Conservation (phyloP, 2,797 vertebrate genomes). For the Steatocranus sp. region DNA sequence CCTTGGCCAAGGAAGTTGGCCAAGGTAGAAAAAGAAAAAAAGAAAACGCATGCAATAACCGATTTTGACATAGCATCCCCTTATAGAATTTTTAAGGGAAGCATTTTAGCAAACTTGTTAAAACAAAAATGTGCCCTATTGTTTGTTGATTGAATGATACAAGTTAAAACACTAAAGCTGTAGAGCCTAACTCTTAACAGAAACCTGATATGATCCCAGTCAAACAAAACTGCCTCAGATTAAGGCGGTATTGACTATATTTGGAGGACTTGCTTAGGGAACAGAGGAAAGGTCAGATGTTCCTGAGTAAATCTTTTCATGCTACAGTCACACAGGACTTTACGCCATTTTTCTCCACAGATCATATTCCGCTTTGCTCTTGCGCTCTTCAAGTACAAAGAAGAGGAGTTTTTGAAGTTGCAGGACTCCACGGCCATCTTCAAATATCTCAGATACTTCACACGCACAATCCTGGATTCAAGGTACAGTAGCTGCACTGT, state of each 20-base stretch:
- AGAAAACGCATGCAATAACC: rapidly evolving
- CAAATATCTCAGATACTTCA: constrained; percentile 94
- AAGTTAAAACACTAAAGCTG: not conserved
- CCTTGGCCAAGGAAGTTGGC: no score
- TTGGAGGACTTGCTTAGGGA: not conserved
- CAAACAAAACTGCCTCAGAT: not conserved
- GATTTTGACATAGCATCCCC: not conserved
- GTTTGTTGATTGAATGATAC: not conserved
- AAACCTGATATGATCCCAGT: not conserved
- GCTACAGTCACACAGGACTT: not conserved
- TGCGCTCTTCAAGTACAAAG: constrained; percentile 94
- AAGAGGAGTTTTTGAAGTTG: constrained; percentile 93
- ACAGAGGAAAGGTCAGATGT: not conserved
- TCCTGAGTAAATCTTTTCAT: rapidly evolving
- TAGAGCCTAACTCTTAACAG: not conserved
- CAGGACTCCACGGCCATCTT: constrained; percentile 92
- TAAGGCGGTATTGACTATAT: rapidly evolving
- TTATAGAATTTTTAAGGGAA: not conserved
- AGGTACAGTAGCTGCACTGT: constrained; percentile 68
- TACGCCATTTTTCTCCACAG: constrained; percentile 62
- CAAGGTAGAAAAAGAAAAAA: not conserved
- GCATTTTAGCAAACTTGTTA: not conserved
- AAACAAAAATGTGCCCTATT: not conserved
- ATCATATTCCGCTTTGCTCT: constrained; percentile 95
- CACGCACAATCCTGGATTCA: constrained; percentile 87